Base-by-base conservation (phyloP, 2,888 invertebrate species). In the Leucozona laternaria region DNA sequence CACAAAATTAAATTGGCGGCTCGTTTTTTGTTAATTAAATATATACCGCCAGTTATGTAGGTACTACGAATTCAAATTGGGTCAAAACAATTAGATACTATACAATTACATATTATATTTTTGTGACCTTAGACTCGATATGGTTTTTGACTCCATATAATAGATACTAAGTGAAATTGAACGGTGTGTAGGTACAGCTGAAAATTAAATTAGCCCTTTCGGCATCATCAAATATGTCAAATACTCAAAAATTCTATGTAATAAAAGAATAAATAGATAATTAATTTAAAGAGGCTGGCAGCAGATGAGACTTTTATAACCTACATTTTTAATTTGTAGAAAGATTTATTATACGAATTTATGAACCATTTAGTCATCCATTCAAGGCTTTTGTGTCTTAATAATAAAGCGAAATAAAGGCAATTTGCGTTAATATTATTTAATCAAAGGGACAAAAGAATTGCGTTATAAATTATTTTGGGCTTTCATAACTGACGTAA, bases 1-100 rank as follows among this genome's bases (percentile, higher is more conserved):
- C 5, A 20, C 13, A 50, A 50, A 31, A 31, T 7, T 5, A 31
- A 22, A 50, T 15, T 28, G 28, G 15, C 28, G 53, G 53, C 25
- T 53, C 4, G 25, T 25, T 53, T 53, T 53, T 25, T 25, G 50
- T 53, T 53, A 53, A 53, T 53, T 53, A 53, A 53, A 53, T 53
- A 53, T 53, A 7, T 25, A 2, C 25, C 4, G 15, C 25, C 25
- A n/a, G 15, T 8, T 15, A 4, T 11, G 10, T 4, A 22, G 4
- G 11, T 48, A 48, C 45, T 17, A 53, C 11, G 1, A 53, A 28
- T 53, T n/a, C 3, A 28, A 53, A 53, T 53, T 53, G 7, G 53
- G 53, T 53, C 53, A 53, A 53, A 28, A 25, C 15, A 53, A 53
- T 53, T 53, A 53, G 25, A 3, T n/a, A n/a, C n/a, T n/a, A n/a